These are phyloP conservation scores for Gila orcuttii DNA, from an alignment of 2,113 vertebrate species.

Conservation along the genomic window DNA sequence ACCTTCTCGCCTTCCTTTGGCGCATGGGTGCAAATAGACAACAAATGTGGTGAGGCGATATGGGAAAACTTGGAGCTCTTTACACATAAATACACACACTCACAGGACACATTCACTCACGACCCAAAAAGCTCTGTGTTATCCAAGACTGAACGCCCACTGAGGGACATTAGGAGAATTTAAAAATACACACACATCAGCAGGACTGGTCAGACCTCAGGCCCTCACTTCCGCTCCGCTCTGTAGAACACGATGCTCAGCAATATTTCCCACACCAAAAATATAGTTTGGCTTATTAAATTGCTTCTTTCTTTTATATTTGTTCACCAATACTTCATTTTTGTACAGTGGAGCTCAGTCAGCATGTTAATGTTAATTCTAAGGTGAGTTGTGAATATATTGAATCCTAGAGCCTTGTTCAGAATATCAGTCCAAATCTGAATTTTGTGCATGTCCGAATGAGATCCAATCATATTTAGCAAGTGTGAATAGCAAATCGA, in stretches of 20 bases:
- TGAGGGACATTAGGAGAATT: constrained; percentile 67
- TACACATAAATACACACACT: constrained; percentile 29
- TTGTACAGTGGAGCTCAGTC: constrained; percentile 46
- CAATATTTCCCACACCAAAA: constrained; percentile 67
- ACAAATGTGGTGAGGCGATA: constrained; percentile 36
- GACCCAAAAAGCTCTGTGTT: constrained; percentile 63
- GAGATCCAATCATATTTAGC: too few relatives aligned
- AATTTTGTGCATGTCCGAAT: too few relatives aligned
- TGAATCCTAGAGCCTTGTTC: too few relatives aligned
- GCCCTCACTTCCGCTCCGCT: constrained; percentile 62
- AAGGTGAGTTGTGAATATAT: too few relatives aligned
- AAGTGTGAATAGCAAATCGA: too few relatives aligned
- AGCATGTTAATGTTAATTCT: neutral
- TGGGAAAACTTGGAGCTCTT: neutral
- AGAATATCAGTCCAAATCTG: too few relatives aligned
- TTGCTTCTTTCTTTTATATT: constrained; percentile 17
- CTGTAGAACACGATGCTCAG: constrained; percentile 57
- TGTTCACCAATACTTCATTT: constrained; percentile 21
- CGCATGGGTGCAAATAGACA: constrained; percentile 31
- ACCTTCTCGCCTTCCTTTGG: neutral
- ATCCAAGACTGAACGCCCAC: constrained; percentile 65
- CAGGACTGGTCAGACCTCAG: constrained; percentile 49
- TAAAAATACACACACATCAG: constrained; percentile 72
- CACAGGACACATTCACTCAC: constrained; percentile 61
- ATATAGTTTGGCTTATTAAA: constrained; percentile 66